Conservation (phyloP, 2,113 vertebrate species). For the Coryphaenoides rupestris region DNA sequence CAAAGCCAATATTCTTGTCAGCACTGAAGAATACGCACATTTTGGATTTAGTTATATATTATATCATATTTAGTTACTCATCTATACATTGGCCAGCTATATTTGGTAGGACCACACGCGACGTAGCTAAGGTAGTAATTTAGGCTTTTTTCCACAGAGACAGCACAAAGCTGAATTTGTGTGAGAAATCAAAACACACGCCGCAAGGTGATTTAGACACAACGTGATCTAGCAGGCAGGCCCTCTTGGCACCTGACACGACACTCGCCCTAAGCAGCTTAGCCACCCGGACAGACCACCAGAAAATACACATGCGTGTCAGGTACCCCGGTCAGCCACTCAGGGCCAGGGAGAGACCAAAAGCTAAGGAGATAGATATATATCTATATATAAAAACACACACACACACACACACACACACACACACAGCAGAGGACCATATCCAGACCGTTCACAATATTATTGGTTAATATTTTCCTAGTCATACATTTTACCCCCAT, state of each 20-base stretch:
- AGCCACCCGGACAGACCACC: conserved; percentile 41
- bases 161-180: neutral
- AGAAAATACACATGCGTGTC: conserved; percentile 15
- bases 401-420: conserved; percentile 12
- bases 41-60: no score
- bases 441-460: no score
- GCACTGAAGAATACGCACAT: no score
- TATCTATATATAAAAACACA: conserved; percentile 35
- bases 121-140: conserved; percentile 34
- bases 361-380: conserved; percentile 53
- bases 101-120: conserved; percentile 7
- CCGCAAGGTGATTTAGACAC: neutral
- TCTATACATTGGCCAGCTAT: no score
- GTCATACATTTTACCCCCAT: no score
- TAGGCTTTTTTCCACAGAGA: conserved; percentile 33
- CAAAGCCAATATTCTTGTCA: no score
- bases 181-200: no score
- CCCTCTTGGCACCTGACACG: conserved; percentile 38
- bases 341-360: conserved; percentile 34
- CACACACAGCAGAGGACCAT: no score
- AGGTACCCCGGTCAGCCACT: conserved; percentile 50
- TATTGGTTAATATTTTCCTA: no score
- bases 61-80: no score
- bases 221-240: neutral
- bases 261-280: conserved; percentile 56